Evolutionary conservation across 2,797 vertebrate species (phyloP).

Genomic region (Tarsius wallacei): DNA sequence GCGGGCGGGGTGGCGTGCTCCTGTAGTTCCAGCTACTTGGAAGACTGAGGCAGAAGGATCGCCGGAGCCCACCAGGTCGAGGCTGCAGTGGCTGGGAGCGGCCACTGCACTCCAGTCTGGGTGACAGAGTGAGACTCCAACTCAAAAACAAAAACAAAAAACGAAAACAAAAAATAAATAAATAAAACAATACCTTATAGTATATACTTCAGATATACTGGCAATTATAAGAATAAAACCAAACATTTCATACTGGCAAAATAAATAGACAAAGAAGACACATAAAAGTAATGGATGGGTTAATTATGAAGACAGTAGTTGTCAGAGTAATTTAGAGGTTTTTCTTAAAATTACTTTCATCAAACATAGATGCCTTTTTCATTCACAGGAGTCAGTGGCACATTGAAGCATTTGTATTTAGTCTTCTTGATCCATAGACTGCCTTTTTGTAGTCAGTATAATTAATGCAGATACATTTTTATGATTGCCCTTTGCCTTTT

Average conservation of each 20-base stretch:
- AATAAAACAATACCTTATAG: not conserved
- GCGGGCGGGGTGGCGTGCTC: too few relatives aligned
- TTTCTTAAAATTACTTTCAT: slow-evolving; percentile 57
- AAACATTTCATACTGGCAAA: slow-evolving; percentile 37
- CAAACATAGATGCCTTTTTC: not conserved
- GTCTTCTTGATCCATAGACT: not conserved
- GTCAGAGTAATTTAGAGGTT: slow-evolving; percentile 11
- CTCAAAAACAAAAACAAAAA: too few relatives aligned
- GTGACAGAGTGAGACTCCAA: too few relatives aligned
- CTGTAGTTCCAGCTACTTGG: too few relatives aligned
- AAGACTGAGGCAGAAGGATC: too few relatives aligned
- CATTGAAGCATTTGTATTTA: slow-evolving; percentile 19
- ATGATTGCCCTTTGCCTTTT: slow-evolving; percentile 45
- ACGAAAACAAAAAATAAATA: too few relatives aligned
- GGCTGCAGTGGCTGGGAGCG: too few relatives aligned
- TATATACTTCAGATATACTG: slow-evolving; percentile 32
- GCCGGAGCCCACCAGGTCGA: too few relatives aligned
- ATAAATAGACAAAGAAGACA: not conserved
- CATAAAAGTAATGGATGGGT: not conserved
- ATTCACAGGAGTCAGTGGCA: not conserved
- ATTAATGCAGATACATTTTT: not conserved
- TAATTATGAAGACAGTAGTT: not conserved
- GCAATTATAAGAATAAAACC: slow-evolving; percentile 29
- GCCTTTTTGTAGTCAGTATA: not conserved
- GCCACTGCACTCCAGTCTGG: too few relatives aligned